Evolutionary conservation across 2,113 vertebrate species (phyloP).

Genomic region (Proterorhinus semilunaris): DNA sequence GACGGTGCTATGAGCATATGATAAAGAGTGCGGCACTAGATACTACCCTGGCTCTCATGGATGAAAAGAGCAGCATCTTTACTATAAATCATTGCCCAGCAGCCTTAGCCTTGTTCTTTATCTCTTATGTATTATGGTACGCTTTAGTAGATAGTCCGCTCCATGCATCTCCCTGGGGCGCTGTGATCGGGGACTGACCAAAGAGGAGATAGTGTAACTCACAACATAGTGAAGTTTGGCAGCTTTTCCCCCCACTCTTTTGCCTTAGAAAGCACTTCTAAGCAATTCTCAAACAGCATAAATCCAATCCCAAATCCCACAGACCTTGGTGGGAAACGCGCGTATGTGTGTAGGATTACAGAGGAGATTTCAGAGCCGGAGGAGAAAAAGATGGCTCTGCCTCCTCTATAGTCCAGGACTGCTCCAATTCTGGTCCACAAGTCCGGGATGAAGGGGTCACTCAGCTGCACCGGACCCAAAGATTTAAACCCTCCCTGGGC

Average conservation of each 20-base stretch:
- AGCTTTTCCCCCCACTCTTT: slow-evolving; percentile 40
- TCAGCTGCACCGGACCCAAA: slow-evolving; percentile 57
- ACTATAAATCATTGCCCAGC: slow-evolving; percentile 12
- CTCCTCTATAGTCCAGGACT: slow-evolving; percentile 37
- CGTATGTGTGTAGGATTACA: slow-evolving; percentile 59
- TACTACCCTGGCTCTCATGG: not conserved
- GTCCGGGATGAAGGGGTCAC: slow-evolving; percentile 58
- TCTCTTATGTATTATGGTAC: slow-evolving; percentile 6
- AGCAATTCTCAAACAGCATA: slow-evolving; percentile 70
- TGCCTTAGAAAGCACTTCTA: slow-evolving; percentile 68
- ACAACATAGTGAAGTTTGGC: slow-evolving; percentile 32
- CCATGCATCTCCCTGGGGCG: slow-evolving; percentile 26
- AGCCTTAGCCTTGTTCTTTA: slow-evolving; percentile 7
- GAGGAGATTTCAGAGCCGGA: slow-evolving; percentile 66
- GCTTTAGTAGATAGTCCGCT: slow-evolving; percentile 7
- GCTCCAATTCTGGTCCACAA: slow-evolving; percentile 58
- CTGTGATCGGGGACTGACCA: slow-evolving; percentile 44
- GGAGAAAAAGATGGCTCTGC: slow-evolving; percentile 62
- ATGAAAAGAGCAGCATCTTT: not conserved
- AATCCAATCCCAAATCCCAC: slow-evolving; percentile 64
- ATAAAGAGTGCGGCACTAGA: slow-evolving; percentile 7
- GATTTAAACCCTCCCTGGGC: slow-evolving; percentile 55
- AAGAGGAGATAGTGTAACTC: slow-evolving; percentile 33
- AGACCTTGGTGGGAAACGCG: slow-evolving; percentile 36
- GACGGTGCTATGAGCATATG: not conserved